Base-by-base conservation (phyloP, 2,888 invertebrate genomes). In the Phyllotreta striolata region DNA sequence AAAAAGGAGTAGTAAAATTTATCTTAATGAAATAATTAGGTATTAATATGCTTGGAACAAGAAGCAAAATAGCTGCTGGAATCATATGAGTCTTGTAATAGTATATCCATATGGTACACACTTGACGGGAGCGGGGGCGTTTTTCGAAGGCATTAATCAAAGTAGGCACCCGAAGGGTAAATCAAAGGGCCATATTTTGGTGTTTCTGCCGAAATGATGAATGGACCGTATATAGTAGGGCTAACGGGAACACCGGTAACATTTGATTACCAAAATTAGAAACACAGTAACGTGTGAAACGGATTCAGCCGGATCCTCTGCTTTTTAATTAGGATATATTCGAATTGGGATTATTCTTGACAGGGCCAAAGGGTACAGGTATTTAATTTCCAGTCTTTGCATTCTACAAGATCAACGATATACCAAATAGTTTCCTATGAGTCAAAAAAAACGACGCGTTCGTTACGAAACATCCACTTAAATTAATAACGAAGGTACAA, bases 71-170 rank as follows among this genome's bases (percentile, higher is more conserved):
- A 24, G 24, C 1, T 3, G 24, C 24, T 24, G 24, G 4, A 24
- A 24, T 24, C 24, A 24, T 24, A 24, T 24, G 24, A 24, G 4
- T 24, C 24, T 24, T 24, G 24, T 24, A 24, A 94, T 75, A 94
- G 24, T 24, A 24, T 24, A 63, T 57, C 66, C 73, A 73, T 73
- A 64, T 73, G 73, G 73, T 64, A 66, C 63, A 68, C 73, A 73
- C 71, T 72, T 72, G 66, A 62, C 67, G 57, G 49, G 54, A 60
- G 60, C 55, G 67, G 63, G 67, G 71, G 73, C 70, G 73, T 66
- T 66, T 43, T 66, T 63, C 58, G 40, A 49, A 44, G 62, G 63
- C 70, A 71, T 72, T 71, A 67, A 73, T 72, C 71, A 71, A 73
- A 66, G 43, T 34, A 37, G 52, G 52, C 40, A 43, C 59, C 66